Percentiles rank a stretch among this genome's conserved stretches.
phyloP scores from a whole-genome alignment of 2,797 vertebrate species.

The Gila robusta region DNA sequence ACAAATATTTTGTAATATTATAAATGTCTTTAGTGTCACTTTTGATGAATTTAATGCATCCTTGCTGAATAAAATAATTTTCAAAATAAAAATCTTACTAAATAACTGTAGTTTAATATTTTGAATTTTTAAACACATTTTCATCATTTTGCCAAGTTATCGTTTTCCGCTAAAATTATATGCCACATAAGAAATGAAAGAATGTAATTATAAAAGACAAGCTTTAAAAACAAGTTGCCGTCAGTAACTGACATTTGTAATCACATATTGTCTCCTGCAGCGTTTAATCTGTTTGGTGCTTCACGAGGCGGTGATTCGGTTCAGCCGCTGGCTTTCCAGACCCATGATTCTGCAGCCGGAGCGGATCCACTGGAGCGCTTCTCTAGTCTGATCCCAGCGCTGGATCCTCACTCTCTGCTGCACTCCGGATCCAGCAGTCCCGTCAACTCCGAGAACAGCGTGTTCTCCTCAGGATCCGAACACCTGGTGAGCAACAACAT shows the following conservation, averaged over 20 bases:
- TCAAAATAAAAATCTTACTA: not conserved
- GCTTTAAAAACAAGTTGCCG: not conserved
- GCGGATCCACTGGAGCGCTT: constrained; percentile 91
- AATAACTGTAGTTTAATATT: not conserved
- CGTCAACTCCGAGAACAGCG: constrained; percentile 96
- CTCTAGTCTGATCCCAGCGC: constrained; percentile 77
- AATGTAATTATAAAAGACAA: not conserved
- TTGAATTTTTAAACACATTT: not conserved
- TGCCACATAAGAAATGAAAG: too few relatives aligned
- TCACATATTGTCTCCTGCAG: constrained; percentile 35
- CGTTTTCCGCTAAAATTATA: not conserved
- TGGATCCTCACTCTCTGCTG: constrained; percentile 83
- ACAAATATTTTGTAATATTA: not conserved
- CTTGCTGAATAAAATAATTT: not conserved
- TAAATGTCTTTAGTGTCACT: not conserved
- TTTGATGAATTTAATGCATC: not conserved
- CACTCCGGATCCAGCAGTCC: constrained; percentile 97
- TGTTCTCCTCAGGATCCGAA: constrained; percentile 96
- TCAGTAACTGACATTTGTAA: not conserved
- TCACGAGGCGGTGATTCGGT: constrained; percentile 80
- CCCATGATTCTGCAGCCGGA: constrained; percentile 81
- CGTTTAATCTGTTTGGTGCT: constrained; percentile 38
- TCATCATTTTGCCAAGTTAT: not conserved
- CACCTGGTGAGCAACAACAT: constrained; percentile 76
- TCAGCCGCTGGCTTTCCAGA: constrained; percentile 84